Base-by-base conservation (phyloP, 2,797 vertebrate species). In the Enteromius treurensis region DNA sequence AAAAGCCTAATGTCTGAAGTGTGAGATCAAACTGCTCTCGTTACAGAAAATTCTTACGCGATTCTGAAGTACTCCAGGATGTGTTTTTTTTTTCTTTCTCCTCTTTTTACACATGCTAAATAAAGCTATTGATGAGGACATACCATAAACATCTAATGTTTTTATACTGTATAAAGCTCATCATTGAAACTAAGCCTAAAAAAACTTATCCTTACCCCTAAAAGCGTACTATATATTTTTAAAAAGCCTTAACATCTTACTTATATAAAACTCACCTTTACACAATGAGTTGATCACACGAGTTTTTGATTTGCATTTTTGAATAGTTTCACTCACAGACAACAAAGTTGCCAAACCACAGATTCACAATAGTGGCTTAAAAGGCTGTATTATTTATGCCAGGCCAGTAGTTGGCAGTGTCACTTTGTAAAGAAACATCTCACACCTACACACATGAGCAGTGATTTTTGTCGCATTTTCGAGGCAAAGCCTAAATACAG, bases 21-120 rank as follows among this genome's bases (percentile, higher is more conserved):
- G 62, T 32, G 65, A 68, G 83, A 55, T 89, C 80, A 80, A 51
- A 17, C 76, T 73, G 58, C 32, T 84, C 67, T 49, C 67, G 62
- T 45, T 82, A 6, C 19, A 73, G 53, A 34, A 29, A 71, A 71
- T 71, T 23, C 47, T 32, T 58, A 32, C 55, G 65, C 15, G 0
- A 47, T 64, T 14, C 0, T 6, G 71, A 79, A 79, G 62, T 26
- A 26, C 23, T 60, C 58, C 58, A 60, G 60, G 5, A 62, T 29
- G 13, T 62, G 60, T 29, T 62, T 62, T 26, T 29, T 62, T 29
- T 7, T 29, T 62, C 4, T 62, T 62, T 29, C 5, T 26, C 23
- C 23, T 6, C 15, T 37, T n/a, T 26, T 62, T 26, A 62, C 23
- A 6, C 23, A 62, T 15, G 5, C 58, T 62, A 62, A 62, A 29